Evolutionary conservation across 53 echinoderm and acorn worm genomes (phyloP).

Genomic region (Paracentrotus lividus): DNA sequence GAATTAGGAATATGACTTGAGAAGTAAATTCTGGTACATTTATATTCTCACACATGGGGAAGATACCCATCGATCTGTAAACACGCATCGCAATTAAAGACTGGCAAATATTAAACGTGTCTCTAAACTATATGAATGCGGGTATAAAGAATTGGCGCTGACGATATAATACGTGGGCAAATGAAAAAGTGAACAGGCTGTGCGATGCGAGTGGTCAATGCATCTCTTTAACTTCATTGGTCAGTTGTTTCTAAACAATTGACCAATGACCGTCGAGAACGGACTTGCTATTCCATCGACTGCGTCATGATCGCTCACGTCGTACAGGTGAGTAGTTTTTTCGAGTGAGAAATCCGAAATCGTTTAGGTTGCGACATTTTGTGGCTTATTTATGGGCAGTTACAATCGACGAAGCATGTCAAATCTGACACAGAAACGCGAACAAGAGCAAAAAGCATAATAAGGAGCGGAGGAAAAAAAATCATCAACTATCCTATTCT

Average conservation of each 20-base stretch:
- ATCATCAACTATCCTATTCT: background rate
- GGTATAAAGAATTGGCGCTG: too few species aligned
- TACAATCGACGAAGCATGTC: background rate
- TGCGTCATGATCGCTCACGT: background rate
- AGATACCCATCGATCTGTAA: too few species aligned
- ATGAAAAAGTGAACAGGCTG: background rate
- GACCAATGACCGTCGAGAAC: constrained; percentile 6
- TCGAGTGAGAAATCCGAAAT: background rate
- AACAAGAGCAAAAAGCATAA: background rate
- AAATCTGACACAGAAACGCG: background rate
- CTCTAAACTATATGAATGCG: too few species aligned
- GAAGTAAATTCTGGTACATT: too few species aligned
- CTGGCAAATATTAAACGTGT: too few species aligned
- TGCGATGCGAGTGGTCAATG: background rate
- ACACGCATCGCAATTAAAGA: too few species aligned
- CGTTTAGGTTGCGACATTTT: background rate
- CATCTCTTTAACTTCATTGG: background rate
- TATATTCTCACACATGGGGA: too few species aligned
- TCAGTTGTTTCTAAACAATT: constrained; percentile 35
- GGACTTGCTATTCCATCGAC: background rate
- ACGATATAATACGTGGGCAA: background rate
- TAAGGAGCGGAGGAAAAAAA: background rate
- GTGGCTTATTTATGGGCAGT: background rate
- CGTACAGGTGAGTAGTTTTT: background rate
- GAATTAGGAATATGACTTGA: too few species aligned